phyloP scores from a whole-genome alignment of 2,888 invertebrate species.

The Meghimatium bilineatum region DNA sequence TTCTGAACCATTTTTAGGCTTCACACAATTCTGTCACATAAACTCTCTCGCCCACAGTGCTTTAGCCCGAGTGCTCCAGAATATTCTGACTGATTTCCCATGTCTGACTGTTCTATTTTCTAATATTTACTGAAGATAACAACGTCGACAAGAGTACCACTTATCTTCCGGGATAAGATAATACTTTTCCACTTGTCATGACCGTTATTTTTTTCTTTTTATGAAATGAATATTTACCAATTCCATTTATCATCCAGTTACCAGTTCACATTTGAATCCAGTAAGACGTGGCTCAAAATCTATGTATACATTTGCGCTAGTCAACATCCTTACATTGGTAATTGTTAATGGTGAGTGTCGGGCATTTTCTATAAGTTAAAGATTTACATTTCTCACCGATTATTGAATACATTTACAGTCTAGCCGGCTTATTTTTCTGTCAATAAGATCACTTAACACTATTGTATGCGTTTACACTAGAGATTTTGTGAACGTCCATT shows the following conservation, averaged over 20 bases:
- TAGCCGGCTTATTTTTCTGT: constrained; percentile 9
- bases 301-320: background rate
- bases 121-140: background rate
- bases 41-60: background rate
- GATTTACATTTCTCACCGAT: constrained; percentile 12
- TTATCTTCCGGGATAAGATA: background rate
- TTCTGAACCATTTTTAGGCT: background rate
- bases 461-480: background rate
- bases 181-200: background rate
- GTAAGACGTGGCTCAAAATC: background rate
- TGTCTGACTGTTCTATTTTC: background rate
- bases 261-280: background rate
- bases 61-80: background rate
- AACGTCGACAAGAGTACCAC: background rate
- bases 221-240: constrained; percentile 11
- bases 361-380: background rate
- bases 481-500: background rate
- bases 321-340: background rate
- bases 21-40: background rate
- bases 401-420: background rate
- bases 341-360: constrained; percentile 23
- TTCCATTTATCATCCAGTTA: background rate
- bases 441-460: background rate
- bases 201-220: constrained; percentile 1
- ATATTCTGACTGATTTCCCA: background rate